Evolutionary conservation across 2,113 vertebrate species (phyloP), one percentile per base, ranked within the genome.

Genomic region (Psittacula cyanocephala): DNA sequence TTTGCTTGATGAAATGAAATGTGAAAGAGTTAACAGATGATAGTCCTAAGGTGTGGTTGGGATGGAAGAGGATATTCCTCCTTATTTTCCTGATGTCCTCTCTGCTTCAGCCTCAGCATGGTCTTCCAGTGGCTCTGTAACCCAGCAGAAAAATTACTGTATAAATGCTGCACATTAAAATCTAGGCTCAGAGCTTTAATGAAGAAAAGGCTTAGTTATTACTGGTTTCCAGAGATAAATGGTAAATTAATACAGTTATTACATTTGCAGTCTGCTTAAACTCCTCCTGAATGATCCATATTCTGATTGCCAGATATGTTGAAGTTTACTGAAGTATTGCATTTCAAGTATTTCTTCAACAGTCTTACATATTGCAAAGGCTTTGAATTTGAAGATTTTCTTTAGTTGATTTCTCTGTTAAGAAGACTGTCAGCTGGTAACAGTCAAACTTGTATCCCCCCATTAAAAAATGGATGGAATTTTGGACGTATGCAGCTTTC

Each of bases 1-100:
- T 86, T 95, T 90, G 23, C 67, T 68, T 87, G 81, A 80, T 79
- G 60, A 92, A 91, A 69, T n/a, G 53, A 70, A 83, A 53, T 24
- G 18, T 28, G 46, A 86, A 46, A 22, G 35, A 49, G 55, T 55
- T 84, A 43, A 74, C 2, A 37, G 52, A 81, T 62, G 41, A 17
- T 2, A 35, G 24, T n/a, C 35, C 16, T 27, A 27, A 47, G n/a
- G 27, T 15, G 1, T 11, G 63, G 17, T 3, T 89, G 52, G n/a
- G 33, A 87, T 17, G 33, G 29, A 77, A 16, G 11, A 78, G 15
- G 16, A 7, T 41, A 10, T 46, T 65, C 44, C 46, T 46, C 19
- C 13, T 55, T 41, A 16, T 41, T 59, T 46, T 74, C 17, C 15
- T 55, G 39, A 8, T 13, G 5, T 4, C n/a, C 19, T 6, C 9